Evolutionary conservation across 2,888 invertebrate species (phyloP).

Genomic region (Melinaea marsaeus): DNA sequence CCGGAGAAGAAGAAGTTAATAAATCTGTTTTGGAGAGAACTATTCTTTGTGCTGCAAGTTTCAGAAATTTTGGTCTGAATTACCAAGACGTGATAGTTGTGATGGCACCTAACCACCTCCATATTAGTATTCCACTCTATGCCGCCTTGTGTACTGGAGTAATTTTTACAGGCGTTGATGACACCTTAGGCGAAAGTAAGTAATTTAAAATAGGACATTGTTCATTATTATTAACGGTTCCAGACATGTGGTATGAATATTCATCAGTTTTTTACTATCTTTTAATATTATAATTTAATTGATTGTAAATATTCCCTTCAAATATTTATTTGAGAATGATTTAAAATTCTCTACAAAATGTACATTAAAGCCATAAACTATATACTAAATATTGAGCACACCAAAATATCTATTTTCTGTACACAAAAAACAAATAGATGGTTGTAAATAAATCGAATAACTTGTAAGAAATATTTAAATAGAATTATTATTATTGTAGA

Average conservation of each 20-base stretch:
- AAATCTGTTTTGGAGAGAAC: constrained; percentile 45
- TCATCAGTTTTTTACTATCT: no score
- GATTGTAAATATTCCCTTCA: no score
- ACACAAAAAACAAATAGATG: background rate
- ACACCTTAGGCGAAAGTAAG: constrained; percentile 42
- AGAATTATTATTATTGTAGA: constrained; percentile 35
- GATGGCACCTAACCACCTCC: constrained; percentile 57
- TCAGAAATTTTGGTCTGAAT: constrained; percentile 30
- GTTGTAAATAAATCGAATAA: background rate
- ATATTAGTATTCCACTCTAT: constrained; percentile 57
- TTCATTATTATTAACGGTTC: background rate
- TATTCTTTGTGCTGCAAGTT: constrained; percentile 49
- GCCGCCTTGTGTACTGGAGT: constrained; percentile 59
- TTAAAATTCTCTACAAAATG: no score
- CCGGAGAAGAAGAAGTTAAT: constrained; percentile 53
- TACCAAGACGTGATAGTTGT: constrained; percentile 57
- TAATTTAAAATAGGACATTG: constrained; percentile 12
- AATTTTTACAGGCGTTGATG: constrained; percentile 39
- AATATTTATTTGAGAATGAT: no score
- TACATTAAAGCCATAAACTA: no score
- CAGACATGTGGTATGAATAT: no score
- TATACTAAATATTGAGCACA: no score
- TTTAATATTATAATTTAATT: no score
- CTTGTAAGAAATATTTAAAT: background rate
- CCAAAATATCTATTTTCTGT: no score